Evolutionary conservation across 2,113 vertebrate species (phyloP).

Genomic region (Lepidothrix coronata): DNA sequence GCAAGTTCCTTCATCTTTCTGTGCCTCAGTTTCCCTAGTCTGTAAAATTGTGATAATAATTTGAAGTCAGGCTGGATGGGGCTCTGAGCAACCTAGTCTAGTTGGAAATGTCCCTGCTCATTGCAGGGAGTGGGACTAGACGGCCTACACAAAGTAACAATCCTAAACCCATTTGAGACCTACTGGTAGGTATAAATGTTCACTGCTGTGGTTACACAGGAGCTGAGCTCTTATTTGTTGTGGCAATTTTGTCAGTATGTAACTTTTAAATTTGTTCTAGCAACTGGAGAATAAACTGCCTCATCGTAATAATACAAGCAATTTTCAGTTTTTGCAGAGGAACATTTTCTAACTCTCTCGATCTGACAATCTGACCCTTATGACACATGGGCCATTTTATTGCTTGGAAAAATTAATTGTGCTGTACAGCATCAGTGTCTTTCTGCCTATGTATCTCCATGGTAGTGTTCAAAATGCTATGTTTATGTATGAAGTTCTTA

Average conservation of each 20-base stretch:
- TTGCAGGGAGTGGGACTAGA: neutral
- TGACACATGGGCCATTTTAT: neutral
- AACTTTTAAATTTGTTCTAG: neutral
- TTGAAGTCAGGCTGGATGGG: neutral
- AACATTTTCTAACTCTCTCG: neutral
- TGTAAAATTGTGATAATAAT: neutral
- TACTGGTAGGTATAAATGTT: neutral
- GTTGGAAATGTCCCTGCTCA: neutral
- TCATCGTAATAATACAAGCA: neutral
- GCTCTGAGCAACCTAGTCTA: neutral
- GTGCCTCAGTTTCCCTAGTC: neutral
- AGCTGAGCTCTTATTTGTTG: neutral
- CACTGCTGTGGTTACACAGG: neutral
- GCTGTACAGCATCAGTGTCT: neutral
- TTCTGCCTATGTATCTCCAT: neutral
- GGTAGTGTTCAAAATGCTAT: neutral
- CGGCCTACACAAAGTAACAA: neutral
- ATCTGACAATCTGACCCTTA: neutral
- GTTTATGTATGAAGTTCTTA: conserved; percentile 19
- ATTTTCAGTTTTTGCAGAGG: neutral
- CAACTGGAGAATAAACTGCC: neutral
- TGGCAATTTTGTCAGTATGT: neutral
- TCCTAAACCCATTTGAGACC: neutral
- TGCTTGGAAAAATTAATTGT: conserved; percentile 32
- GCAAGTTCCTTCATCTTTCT: neutral